Base-by-base conservation (phyloP, 2,113 vertebrate species). In the Eurypyga helias region DNA sequence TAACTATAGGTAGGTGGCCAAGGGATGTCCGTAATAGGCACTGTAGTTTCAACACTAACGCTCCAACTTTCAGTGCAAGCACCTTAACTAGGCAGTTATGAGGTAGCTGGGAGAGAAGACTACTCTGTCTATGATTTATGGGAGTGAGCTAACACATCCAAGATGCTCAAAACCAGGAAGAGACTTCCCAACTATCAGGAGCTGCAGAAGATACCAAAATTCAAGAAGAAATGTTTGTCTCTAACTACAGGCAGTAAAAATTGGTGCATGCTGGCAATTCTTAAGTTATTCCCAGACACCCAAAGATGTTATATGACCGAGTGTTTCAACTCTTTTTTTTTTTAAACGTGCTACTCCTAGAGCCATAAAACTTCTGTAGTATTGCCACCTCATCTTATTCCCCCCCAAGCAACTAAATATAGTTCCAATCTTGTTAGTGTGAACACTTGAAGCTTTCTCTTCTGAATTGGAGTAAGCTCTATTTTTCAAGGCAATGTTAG, bases 301-400 rank as follows among this genome's bases (percentile, higher is more conserved):
- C 6, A 77, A 57, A 21, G 46, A 13, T 46, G 10, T 46, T 38
- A 72, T 4, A 49, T 0, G 7, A 73, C 2, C 36, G 0, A 0
- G 28, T 60, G 18, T 67, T 84, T 18, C 48, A 66, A 28, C 5
- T n/a, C 12, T 75, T 61, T 52, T 41, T 75, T 61, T 52, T 83
- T 60, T 58, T 18, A 89, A 51, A 62, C 0, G 1, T 26, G 4
- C 24, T 80, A 38, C 29, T 88, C 17, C 19, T 60, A 60, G 18
- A 90, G 18, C 12, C 33, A 51, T 29, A 51, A 72, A 75, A 55
- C 31, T 17, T 62, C 38, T 57, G 6, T 0, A 36, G 24, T n/a
- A 83, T 62, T 17, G 60, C 9, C 38, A 89, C 33, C 26, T 57
- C 26, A 61, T 57, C 52, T 88, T n/a, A 60, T 70, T 77, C 26